These are phyloP conservation scores for Enchytraeus crypticus DNA, from an alignment of 2,888 invertebrate species.

Conservation along the genomic window DNA sequence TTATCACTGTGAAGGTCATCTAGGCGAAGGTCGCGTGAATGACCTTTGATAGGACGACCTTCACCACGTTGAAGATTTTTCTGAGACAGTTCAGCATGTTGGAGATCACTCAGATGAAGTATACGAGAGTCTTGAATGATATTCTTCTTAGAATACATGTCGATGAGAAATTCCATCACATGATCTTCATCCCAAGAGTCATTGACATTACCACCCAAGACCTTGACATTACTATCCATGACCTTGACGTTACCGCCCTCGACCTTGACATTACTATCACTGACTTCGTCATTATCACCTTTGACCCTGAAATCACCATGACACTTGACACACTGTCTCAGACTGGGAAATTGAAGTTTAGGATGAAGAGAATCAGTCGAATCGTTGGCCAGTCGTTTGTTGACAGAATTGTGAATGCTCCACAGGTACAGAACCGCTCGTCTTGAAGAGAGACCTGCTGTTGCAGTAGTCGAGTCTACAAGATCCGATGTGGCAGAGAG, in stretches of 20 bases:
- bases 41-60: too few relatives aligned
- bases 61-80: too few relatives aligned
- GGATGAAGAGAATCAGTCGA: constrained; percentile 73
- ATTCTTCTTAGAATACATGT: neutral
- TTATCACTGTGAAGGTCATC: too few relatives aligned
- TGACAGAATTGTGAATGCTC: constrained; percentile 81
- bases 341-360: constrained; percentile 77
- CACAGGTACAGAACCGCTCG: constrained; percentile 82
- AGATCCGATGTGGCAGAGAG: constrained; percentile 69
- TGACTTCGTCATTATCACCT: neutral
- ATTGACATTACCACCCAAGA: neutral
- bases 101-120: too few relatives aligned
- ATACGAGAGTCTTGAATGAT: neutral
- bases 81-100: too few relatives aligned
- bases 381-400: constrained; percentile 75
- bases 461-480: too few relatives aligned
- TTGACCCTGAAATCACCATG: constrained; percentile 15
- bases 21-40: too few relatives aligned
- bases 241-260: too few relatives aligned
- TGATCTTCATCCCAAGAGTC: neutral
- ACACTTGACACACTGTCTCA: constrained; percentile 57
- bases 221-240: too few relatives aligned
- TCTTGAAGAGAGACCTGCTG: constrained; percentile 61
- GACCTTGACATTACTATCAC: too few relatives aligned
- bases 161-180: constrained; percentile 1